Base-by-base conservation (phyloP, 2,113 vertebrate genomes). In the Coreoperca whiteheadi region DNA sequence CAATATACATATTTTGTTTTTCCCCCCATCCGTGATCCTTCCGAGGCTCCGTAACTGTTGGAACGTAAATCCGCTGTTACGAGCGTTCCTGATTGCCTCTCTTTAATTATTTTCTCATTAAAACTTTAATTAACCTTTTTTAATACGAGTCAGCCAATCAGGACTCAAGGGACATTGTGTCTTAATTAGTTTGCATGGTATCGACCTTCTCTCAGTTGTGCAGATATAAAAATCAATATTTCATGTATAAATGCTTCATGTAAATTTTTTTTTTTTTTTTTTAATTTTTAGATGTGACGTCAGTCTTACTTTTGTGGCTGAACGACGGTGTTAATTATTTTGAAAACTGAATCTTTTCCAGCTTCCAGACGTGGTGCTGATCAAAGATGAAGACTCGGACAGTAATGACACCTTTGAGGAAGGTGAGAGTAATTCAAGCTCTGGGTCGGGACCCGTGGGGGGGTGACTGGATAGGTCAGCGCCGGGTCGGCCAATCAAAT, bases 311-410 rank as follows among this genome's bases (percentile, higher is more conserved):
- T n/a, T 28, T 28, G 14, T n/a, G 14, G 64, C 39, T 50, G 28
- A 11, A 43, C 2, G 9, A 43, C 41, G 10, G 41, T 25, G 28
- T 23, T 54, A 2, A 21, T 53, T 0, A 3, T 23, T n/a, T n/a
- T n/a, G n/a, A n/a, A 6, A 7, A 12, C 69, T 1, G 10, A 30
- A 32, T 15, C 14, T 25, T 37, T 18, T 65, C 12, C 81, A 94
- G 94, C 43, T 92, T 76, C 91, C 89, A 11, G 93, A 95, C 3
- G 92, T 94, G 71, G 92, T 95, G 8, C 8, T 94, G 79, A 94
- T 95, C 77, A 95, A 94, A 85, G 91, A 94, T 1, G 94, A 95
- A 79, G 94, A 95, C 82, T 93, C 90, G 0, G 91, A 93, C 82
- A 84, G 64, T 0, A 25, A 70, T 9, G 85, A 89, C 60, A 8